Evolutionary conservation across 2,113 vertebrate species (phyloP), one percentile per base, ranked within the genome.

Genomic region (Albula glossodonta): DNA sequence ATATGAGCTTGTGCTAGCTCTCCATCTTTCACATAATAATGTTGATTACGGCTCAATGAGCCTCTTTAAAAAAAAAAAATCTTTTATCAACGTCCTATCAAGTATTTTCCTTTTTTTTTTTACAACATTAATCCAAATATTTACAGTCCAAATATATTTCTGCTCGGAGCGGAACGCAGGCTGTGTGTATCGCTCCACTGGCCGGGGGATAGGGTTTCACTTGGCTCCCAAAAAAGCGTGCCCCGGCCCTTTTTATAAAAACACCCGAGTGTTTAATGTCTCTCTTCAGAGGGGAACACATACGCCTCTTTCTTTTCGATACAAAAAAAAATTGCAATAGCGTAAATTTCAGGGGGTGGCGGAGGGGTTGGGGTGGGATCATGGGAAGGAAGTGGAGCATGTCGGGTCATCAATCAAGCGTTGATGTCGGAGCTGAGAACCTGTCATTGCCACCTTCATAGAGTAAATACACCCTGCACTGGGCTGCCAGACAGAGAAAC

Each of bases 251-350:
- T 91, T 88, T 90, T 15, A 93, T 92, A 92, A 93, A 93, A 90
- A 91, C 92, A 91, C 91, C 91, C 89, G 31, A 91, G 90, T 93
- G 93, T 93, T 94, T 92, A 93, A 92, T 89, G 90, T 89, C 91
- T 91, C 90, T 90, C 86, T 84, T 89, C 31, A 87, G 91, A 92
- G 19, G 4, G 88, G 89, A 90, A 92, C 92, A 92, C 92, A 92
- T 91, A 83, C 91, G 91, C 92, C 92, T 93, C 91, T 92, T 91
- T 92, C 91, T 93, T 92, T 60, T 92, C 87, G 90, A 78, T 82
- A 57, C 2, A 63, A 83, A 83, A 80, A 83, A 66, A 15, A 8
- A 57, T 41, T 41, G 31, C 31, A 81, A 80, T 31, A 78, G 31
- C 31, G 31, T 41, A 41, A 41, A 41, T 41, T 41, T 41, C 31